These are phyloP conservation scores for Pica pica DNA, from an alignment of 2,113 vertebrate genomes.

Conservation along the genomic window DNA sequence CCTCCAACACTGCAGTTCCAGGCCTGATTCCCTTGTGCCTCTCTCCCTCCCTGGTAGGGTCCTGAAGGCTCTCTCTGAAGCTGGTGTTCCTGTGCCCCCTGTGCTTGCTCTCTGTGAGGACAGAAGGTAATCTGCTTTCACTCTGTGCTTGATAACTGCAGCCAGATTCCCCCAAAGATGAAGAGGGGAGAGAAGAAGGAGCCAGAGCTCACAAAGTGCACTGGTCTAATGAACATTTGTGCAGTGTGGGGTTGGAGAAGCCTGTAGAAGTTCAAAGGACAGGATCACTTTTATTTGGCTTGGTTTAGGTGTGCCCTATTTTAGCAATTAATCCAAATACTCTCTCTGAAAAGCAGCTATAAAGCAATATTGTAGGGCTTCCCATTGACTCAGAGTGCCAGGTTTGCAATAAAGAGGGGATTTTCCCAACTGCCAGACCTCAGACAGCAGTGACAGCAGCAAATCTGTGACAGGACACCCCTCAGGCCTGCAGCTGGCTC, in stretches of 20 bases:
- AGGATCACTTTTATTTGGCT: not conserved
- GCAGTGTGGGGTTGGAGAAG: not conserved
- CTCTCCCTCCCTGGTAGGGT: slow-evolving; percentile 60
- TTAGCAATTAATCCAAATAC: not conserved
- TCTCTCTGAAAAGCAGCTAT: not conserved
- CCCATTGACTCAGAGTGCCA: not conserved
- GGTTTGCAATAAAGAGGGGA: not conserved
- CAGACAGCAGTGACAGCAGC: not conserved
- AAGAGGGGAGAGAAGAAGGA: not conserved
- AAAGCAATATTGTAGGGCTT: not conserved
- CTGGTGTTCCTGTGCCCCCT: slow-evolving; percentile 76
- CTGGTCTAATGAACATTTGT: not conserved
- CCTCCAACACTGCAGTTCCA: not conserved
- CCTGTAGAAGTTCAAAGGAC: not conserved
- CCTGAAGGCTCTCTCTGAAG: slow-evolving; percentile 73
- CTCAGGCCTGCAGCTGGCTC: not conserved
- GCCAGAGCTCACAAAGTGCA: not conserved
- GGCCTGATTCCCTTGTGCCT: not conserved
- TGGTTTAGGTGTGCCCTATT: not conserved
- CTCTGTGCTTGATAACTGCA: not conserved
- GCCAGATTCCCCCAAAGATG: not conserved
- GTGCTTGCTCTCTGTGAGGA: slow-evolving; percentile 76
- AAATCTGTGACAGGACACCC: not conserved
- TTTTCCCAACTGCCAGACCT: not conserved
- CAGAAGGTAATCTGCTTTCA: slow-evolving; percentile 68